These are phyloP conservation scores for Ceyx melanurus DNA, from an alignment of 2,113 vertebrate species.

Conservation along the genomic window DNA sequence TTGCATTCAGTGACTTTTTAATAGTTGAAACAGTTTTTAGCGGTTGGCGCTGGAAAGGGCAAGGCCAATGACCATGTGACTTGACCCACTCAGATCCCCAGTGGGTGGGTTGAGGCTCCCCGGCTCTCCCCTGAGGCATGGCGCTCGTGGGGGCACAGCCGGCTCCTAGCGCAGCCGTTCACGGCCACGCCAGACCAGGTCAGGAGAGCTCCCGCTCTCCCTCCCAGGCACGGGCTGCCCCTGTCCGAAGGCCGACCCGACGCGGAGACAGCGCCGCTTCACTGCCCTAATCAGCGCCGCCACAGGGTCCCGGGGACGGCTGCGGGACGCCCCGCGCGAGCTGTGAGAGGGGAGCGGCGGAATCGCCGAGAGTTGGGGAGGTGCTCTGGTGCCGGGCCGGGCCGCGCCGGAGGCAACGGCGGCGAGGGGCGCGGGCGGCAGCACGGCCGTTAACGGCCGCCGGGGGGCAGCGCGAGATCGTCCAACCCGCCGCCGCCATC, in stretches of 20 bases:
- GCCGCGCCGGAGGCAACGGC: too few species aligned
- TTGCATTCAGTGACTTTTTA: background rate
- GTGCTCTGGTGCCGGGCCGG: background rate
- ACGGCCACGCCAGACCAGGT: background rate
- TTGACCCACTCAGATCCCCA: background rate
- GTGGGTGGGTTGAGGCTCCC: too few species aligned
- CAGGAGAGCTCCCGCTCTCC: background rate
- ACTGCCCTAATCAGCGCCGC: background rate
- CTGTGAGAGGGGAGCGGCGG: background rate
- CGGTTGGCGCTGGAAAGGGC: background rate
- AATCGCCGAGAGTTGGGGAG: too few species aligned
- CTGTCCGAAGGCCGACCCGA: background rate
- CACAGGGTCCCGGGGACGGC: too few species aligned
- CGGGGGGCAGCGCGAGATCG: constrained; percentile 57
- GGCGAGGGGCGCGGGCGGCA: background rate
- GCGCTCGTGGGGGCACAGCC: background rate
- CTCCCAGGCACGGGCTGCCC: background rate
- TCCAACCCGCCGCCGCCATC: background rate
- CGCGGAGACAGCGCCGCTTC: too few species aligned
- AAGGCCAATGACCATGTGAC: rapidly evolving
- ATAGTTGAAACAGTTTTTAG: rapidly evolving
- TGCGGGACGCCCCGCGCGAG: background rate
- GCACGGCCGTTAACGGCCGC: constrained; percentile 42
- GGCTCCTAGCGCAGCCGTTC: background rate
- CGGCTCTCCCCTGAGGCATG: background rate